Evolutionary conservation across 2,888 invertebrate genomes (phyloP).

Genomic region (Lamellibrachia columna): DNA sequence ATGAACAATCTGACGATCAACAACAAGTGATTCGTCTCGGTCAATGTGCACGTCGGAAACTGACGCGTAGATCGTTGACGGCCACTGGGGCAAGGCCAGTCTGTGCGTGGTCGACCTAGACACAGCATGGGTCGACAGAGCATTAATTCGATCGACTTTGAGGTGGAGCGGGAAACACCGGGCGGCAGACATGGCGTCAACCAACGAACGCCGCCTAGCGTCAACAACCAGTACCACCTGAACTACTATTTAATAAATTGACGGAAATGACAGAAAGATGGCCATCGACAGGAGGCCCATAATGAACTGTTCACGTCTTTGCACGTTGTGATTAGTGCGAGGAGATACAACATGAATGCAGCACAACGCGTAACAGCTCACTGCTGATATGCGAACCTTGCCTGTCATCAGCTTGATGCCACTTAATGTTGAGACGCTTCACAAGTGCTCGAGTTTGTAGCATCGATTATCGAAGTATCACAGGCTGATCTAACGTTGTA

Average conservation of each 20-base stretch:
- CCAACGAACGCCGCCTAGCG: neutral
- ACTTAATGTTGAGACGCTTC: neutral
- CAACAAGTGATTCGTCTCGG: constrained; percentile 1
- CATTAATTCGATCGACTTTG: neutral
- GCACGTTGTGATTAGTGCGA: neutral
- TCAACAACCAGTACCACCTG: neutral
- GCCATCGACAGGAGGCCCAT: neutral
- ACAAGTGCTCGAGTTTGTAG: neutral
- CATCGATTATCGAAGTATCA: constrained; percentile 8
- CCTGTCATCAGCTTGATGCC: neutral
- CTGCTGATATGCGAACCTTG: constrained; percentile 16
- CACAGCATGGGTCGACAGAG: neutral
- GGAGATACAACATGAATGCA: neutral
- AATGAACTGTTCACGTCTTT: neutral
- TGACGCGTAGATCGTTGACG: neutral
- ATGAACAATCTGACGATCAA: neutral
- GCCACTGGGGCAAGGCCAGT: neutral
- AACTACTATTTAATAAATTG: constrained; percentile 7
- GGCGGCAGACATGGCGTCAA: neutral
- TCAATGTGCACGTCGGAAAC: neutral
- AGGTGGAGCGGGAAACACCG: neutral
- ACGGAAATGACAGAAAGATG: constrained; percentile 6
- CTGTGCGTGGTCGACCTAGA: neutral
- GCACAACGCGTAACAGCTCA: neutral
- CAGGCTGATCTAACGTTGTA: neutral